Base-by-base conservation (phyloP, 2,888 invertebrate species). In the Brachylomia viminalis region DNA sequence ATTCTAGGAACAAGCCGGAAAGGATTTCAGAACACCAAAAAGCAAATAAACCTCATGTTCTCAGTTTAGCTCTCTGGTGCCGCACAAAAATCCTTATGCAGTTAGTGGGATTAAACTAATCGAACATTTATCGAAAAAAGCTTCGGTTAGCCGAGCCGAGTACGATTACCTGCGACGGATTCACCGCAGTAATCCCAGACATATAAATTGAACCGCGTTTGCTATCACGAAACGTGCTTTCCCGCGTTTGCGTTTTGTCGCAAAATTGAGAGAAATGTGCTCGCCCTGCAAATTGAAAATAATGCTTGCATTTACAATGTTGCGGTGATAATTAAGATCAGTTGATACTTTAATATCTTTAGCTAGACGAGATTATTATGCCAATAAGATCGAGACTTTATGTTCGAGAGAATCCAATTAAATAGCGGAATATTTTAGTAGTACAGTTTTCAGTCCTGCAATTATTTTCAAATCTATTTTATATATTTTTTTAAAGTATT, bases 91-190 rank as follows among this genome's bases (percentile, higher is more conserved):
- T 38, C 59, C 42, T 59, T 3, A 20, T 52, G 30, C 58, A 73
- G 78, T 81, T 84, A 74, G 30, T 58, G 64, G 74, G 67, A 58
- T 84, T 84, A 62, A 54, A 75, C 69, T 79, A 77, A 87, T 80
- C 76, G 80, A 67, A 81, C 75, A 75, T 77, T 79, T 86, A 87
- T 87, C 79, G 84, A 86, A 84, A 66, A 83, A 82, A 70, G 75
- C 83, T 87, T 79, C 69, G 79, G 74, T 72, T 45, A 56, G 45
- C 61, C 49, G 68, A 62, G 61, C 52, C 61, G n/a, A 23, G 64
- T 52, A 42, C 81, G 61, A 68, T 77, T 75, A 75, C 61, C 23
- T 27, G 45, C 66, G 45, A 67, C 65, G 58, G 66, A 52, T 75
- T 75, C 68, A 61, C 42, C 58, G 54, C 30, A 49, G 66, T 81